Evolutionary conservation across 2,888 invertebrate species (phyloP), one percentile per base, ranked within the genome.

Genomic region (Priocnemis perturbator): DNA sequence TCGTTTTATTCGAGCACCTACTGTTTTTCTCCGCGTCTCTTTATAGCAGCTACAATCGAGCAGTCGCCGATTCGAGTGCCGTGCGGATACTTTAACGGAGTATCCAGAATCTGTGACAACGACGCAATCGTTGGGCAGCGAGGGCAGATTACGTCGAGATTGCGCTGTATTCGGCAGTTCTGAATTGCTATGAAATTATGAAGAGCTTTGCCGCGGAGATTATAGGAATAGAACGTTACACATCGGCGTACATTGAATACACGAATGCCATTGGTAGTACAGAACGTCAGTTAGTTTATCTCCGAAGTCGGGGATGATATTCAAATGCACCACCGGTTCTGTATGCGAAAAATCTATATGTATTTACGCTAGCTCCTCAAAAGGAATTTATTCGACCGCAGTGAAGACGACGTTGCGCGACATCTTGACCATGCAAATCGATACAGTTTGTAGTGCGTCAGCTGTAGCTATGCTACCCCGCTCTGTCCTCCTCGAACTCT

Each of bases 381-480:
- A 11, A 19, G 19, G 50, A 50, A 50, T 50, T 17, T 19, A 50
- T 19, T 50, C 50, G 17, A 17, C 50, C 50, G 17, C 17, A 9
- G 50, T 7, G 50, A 50, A 50, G 5, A 3, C 50, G 50, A 50
- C 50, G 50, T 1, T 50, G 17, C 11, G 21, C 9, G 1, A 58
- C 58, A 19, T 56, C 56, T 56, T 26, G 26, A 26, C 37, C 19
- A 19, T 56, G 30, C 56, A 30, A 56, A 56, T 56, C 56, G 56
- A 56, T 56, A 56, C 30, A 37, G 37, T 37, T 37, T 37, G 37
- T 37, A 37, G 37, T 9, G 37, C 37, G 30, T 56, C 17, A 55
- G 26, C 26, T 53, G 37, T 37, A n/a, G 55, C 30, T 7, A 4
- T 15, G 21, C 55, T 23, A 26, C 9, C 26, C 19, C 5, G 17